Evolutionary conservation across 2,888 invertebrate genomes (phyloP).

Genomic region (Epinotia brunnichana): DNA sequence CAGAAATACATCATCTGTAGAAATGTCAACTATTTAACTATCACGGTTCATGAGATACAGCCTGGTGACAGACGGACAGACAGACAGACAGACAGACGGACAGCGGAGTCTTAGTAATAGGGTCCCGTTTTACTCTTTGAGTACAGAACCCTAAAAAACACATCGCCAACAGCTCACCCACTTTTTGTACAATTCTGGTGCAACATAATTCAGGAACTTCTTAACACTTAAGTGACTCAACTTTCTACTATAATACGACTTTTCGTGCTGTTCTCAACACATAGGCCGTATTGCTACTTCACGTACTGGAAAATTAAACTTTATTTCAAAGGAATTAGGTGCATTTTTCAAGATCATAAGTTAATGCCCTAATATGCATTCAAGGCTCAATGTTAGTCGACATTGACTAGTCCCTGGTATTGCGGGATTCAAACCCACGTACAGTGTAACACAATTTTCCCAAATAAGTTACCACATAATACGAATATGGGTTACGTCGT

Average conservation of each 20-base stretch:
- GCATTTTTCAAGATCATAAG: not conserved
- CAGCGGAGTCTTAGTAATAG: no score
- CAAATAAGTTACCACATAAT: no score
- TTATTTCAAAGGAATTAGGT: constrained; percentile 1
- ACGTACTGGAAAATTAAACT: not conserved
- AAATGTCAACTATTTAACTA: no score
- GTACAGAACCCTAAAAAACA: no score
- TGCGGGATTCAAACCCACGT: not conserved
- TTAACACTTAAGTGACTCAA: not conserved
- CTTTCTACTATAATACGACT: not conserved
- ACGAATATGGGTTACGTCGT: no score
- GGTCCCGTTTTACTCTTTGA: no score
- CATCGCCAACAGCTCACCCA: constrained; percentile 8
- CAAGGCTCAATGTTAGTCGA: not conserved
- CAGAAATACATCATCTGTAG: no score
- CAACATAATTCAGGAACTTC: constrained; percentile 1
- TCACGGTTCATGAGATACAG: no score
- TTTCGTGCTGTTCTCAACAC: not conserved
- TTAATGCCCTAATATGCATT: not conserved
- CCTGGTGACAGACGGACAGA: no score
- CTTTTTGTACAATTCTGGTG: constrained; percentile 4
- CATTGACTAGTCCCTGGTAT: not conserved
- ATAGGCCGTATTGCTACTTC: not conserved
- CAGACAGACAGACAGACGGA: no score
- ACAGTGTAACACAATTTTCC: not conserved